Conservation (phyloP, 2,888 invertebrate genomes). For the Folsomia candida region DNA sequence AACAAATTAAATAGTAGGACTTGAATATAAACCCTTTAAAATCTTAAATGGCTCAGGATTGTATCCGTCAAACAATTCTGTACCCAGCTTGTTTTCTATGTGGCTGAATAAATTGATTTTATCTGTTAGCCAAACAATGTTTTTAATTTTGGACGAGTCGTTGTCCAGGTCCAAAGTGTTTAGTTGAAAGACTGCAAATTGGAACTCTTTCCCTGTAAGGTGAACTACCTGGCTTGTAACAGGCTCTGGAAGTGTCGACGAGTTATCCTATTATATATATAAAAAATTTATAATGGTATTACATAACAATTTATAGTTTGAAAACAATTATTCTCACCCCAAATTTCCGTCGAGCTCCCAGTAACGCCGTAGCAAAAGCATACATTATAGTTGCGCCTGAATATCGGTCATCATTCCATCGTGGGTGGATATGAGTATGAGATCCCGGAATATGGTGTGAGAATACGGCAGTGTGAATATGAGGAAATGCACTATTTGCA, state of each 20-base stretch:
- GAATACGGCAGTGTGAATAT: conserved; percentile 77
- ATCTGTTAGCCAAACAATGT: conserved; percentile 73
- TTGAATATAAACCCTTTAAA: conserved; percentile 71
- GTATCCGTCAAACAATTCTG: conserved; percentile 68
- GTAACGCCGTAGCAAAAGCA: conserved; percentile 71
- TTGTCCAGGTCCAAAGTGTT: conserved; percentile 71
- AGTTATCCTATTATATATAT: conserved; percentile 57
- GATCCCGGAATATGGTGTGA: conserved; percentile 67
- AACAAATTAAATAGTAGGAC: background rate
- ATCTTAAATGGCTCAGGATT: conserved; percentile 75
- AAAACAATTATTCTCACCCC: conserved; percentile 60
- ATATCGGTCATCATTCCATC: conserved; percentile 54
- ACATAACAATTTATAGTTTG: conserved; percentile 4
- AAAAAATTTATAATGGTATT: conserved; percentile 23
- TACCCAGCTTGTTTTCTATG: conserved; percentile 65
- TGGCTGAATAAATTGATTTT: conserved; percentile 65
- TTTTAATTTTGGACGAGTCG: conserved; percentile 61
- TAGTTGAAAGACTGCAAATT: conserved; percentile 80
- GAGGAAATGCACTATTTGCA: conserved; percentile 53
- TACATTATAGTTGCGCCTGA: conserved; percentile 69
- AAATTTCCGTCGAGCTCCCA: conserved; percentile 71
- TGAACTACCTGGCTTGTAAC: conserved; percentile 79
- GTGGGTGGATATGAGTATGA: conserved; percentile 57
- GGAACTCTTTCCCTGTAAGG: conserved; percentile 71
- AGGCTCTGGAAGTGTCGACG: conserved; percentile 69